Percentiles rank a stretch among this genome's conserved stretches.
These are phyloP conservation scores for Nymphalis polychloros DNA, from an alignment of 2,888 invertebrate genomes.

Conservation along the genomic window DNA sequence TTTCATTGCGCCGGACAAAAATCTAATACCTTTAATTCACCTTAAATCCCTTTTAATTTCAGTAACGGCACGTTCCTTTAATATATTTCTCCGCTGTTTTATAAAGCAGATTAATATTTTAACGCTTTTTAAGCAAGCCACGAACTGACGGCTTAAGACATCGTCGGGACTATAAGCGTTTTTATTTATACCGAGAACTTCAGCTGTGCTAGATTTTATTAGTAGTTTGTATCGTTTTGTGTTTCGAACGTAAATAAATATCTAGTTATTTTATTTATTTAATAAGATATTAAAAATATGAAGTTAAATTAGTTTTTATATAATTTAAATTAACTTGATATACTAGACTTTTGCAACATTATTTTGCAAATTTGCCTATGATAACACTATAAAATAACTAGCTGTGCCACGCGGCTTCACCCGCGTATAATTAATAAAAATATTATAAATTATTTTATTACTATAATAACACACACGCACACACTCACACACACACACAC, in stretches of 20 bases:
- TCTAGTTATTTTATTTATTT: too few relatives aligned
- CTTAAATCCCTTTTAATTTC: constrained; percentile 67
- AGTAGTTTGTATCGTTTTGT: neutral
- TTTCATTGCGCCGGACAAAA: constrained; percentile 26
- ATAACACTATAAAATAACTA: too few relatives aligned
- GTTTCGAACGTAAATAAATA: neutral
- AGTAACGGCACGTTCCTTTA: constrained; percentile 61
- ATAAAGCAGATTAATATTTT: constrained; percentile 61
- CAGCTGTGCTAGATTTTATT: neutral
- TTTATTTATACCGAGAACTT: neutral
- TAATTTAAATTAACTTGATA: too few relatives aligned
- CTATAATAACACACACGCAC: too few relatives aligned
- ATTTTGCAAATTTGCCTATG: too few relatives aligned
- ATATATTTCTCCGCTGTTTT: constrained; percentile 49
- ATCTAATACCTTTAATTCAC: constrained; percentile 69
- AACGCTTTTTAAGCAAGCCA: constrained; percentile 41
- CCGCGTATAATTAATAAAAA: too few relatives aligned
- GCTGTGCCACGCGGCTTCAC: too few relatives aligned
- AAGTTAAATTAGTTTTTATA: too few relatives aligned
- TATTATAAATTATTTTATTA: too few relatives aligned
- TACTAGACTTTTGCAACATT: too few relatives aligned
- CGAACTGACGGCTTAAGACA: constrained; percentile 18
- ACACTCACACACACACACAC: too few relatives aligned
- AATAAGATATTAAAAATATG: too few relatives aligned
- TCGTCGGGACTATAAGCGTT: constrained; percentile 4